Evolutionary conservation across 2,113 vertebrate species (phyloP), one percentile per base, ranked within the genome.

Genomic region (Sciurus niger): DNA sequence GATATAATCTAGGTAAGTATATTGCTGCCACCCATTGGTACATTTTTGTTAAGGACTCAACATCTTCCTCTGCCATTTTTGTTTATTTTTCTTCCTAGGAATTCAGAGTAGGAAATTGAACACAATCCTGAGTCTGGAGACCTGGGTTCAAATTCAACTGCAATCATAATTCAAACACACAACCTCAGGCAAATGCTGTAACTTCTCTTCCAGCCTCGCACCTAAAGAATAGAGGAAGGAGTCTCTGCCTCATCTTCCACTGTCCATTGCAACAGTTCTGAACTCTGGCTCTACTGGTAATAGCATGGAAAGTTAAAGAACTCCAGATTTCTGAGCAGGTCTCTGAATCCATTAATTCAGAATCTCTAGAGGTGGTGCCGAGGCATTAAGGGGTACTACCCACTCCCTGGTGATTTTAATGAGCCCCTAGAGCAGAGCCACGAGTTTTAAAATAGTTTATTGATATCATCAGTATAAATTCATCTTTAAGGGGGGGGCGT

Each of bases 61-160:
- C 17, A 72, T 28, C 22, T 17, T 53, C n/a, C 65, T 93, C 30
- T 30, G 70, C 18, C 16, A 37, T 43, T 76, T 43, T 85, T 40
- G 46, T 78, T 85, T 11, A 37, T 1, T 40, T 84, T 96, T 84
- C 30, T 93, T 84, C 28, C 43, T 55, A 51, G 89, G 74, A 84
- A 92, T 48, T 14, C 40, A 16, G 20, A 46, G 9, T 46, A 73
- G 30, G 68, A 84, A 73, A 48, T 1, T 58, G 67, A 79, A 3
- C 11, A 2, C 48, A 25, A 24, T 25, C 43, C 43, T 80, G 24
- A 92, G 53, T 65, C 13, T 32, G 30, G 32, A 83, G 63, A 65
- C 60, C 74, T 65, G 37, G 18, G 22, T 83, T 94, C 65, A 91
- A 90, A 37, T 51, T 43, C 24, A 51, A 0, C 6, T 16, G 4